phyloP scores from a whole-genome alignment of 2,888 invertebrate species.

The Automeris io region DNA sequence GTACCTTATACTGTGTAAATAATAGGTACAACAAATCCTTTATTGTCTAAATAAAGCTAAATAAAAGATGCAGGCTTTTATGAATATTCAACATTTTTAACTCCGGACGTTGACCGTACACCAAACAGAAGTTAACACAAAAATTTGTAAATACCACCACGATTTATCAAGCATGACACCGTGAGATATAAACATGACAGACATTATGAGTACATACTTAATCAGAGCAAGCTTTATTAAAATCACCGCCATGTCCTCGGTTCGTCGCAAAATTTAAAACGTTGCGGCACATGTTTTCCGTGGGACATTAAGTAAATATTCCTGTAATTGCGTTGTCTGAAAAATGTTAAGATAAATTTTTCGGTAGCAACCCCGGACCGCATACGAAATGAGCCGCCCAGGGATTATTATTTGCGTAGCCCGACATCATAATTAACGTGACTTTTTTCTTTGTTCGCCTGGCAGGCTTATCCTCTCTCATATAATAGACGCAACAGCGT shows the following conservation, averaged over 20 bases:
- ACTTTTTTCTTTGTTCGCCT: conserved; percentile 53
- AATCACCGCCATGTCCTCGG: conserved; percentile 15
- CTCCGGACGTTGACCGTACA: background rate
- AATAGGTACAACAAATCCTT: too few relatives aligned
- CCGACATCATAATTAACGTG: conserved; percentile 70
- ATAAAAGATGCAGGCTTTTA: background rate
- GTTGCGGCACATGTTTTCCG: conserved; percentile 39
- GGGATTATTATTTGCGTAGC: conserved; percentile 68
- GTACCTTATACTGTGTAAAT: too few relatives aligned
- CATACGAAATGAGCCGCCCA: conserved; percentile 62
- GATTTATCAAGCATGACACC: background rate
- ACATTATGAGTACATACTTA: conserved; percentile 4
- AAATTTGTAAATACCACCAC: background rate
- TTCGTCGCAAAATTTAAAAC: conserved; percentile 37
- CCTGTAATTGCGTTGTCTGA: conserved; percentile 65
- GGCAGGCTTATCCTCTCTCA: conserved; percentile 40
- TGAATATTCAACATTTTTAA: background rate
- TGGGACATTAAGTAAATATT: conserved; percentile 59
- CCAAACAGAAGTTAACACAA: background rate
- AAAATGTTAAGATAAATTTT: conserved; percentile 62
- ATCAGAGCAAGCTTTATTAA: conserved; percentile 8
- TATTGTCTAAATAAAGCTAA: background rate
- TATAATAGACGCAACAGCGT: conserved; percentile 26
- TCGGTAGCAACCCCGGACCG: conserved; percentile 47
- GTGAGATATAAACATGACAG: background rate